Conservation (phyloP, 2,113 vertebrate species). For the Nestor notabilis region DNA sequence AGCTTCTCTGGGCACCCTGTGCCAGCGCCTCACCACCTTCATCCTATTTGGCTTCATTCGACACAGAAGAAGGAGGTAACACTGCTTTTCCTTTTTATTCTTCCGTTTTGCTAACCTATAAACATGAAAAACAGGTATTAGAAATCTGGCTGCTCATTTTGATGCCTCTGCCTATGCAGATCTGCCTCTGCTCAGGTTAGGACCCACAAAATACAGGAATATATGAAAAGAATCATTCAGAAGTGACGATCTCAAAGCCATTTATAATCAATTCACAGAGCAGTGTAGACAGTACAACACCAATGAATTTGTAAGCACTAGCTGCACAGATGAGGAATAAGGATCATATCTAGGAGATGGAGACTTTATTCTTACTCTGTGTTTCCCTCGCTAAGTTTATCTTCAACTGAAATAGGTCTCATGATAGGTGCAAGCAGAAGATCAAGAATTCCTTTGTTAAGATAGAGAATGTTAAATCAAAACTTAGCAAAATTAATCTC, state of each 20-base stretch:
- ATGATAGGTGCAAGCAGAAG: neutral
- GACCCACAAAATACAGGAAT: neutral
- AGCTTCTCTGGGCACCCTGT: neutral
- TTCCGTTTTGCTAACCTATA: neutral
- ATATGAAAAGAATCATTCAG: fast-evolving
- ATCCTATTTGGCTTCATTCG: neutral
- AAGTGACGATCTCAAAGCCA: neutral
- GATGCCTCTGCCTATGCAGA: neutral
- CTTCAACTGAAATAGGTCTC: neutral
- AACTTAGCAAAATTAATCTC: neutral
- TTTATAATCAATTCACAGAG: neutral
- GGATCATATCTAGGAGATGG: neutral
- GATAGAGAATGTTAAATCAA: neutral
- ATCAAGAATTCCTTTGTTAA: neutral
- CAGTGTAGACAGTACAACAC: neutral
- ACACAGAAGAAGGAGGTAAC: neutral
- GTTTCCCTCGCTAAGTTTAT: neutral
- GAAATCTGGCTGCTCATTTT: neutral
- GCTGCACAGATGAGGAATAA: neutral
- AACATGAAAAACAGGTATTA: neutral
- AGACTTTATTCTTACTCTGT: neutral
- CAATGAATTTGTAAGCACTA: neutral
- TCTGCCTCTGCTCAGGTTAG: neutral
- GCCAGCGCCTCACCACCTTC: neutral
- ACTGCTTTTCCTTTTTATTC: neutral